Evolutionary conservation across 92 coral and sea anemone genomes (phyloP).

Genomic region (Zoanthus sansibaricus): DNA sequence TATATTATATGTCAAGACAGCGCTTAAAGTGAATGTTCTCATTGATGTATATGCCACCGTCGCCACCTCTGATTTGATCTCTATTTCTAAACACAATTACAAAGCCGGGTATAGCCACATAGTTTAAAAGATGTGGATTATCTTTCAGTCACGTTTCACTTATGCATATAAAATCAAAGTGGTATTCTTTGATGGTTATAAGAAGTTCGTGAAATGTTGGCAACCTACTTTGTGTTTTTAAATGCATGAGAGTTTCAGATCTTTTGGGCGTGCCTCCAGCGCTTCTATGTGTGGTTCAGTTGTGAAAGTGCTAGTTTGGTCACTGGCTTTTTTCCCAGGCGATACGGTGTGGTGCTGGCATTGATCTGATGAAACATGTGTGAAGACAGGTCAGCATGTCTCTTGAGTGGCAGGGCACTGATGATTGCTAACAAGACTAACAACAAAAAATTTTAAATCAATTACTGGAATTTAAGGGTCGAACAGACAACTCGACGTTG

Average conservation of each 20-base stretch:
- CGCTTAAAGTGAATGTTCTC: not conserved
- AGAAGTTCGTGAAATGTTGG: not conserved
- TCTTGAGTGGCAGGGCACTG: too few relatives aligned
- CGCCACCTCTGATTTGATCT: conserved; percentile 18
- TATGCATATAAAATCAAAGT: conserved; percentile 38
- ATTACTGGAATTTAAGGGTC: too few relatives aligned
- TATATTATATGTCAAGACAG: not conserved
- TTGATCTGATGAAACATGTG: too few relatives aligned
- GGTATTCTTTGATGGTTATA: conserved; percentile 28
- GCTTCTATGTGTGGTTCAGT: conserved; percentile 20
- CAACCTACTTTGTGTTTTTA: not conserved
- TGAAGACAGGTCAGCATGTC: too few relatives aligned
- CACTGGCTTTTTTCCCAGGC: not conserved
- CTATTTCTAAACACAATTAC: conserved; percentile 37
- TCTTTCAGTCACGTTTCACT: conserved; percentile 38
- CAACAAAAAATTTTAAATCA: too few relatives aligned
- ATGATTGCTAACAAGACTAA: too few relatives aligned
- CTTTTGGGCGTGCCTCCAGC: conserved; percentile 10
- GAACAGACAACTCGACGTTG: too few relatives aligned
- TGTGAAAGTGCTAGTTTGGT: not conserved
- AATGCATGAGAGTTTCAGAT: conserved; percentile 18
- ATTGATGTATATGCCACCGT: not conserved
- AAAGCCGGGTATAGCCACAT: conserved; percentile 28
- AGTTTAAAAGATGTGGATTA: not conserved
- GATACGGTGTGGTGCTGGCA: too few relatives aligned